phyloP scores from a whole-genome alignment of 1,140 invertebrate genomes.

The Rhagoletis zephyria region DNA sequence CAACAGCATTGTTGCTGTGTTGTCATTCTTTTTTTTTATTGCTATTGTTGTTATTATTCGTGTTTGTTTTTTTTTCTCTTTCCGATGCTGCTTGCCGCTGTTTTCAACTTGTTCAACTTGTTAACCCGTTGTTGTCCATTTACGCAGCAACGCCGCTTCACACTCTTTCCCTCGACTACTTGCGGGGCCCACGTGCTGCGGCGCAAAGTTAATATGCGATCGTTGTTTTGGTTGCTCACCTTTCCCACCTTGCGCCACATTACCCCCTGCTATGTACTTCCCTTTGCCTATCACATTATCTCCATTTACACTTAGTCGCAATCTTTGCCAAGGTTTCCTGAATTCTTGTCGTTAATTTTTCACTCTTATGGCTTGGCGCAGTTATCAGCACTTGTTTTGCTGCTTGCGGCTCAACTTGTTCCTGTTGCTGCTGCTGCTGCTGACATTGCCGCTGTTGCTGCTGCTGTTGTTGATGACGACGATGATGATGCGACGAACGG shows the following conservation, averaged over 20 bases:
- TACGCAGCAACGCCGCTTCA: not conserved
- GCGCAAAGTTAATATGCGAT: not conserved
- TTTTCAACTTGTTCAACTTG: slow-evolving; percentile 48
- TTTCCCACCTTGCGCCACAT: not conserved
- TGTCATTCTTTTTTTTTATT: too few species aligned
- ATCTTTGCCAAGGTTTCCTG: not conserved
- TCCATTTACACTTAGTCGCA: not conserved
- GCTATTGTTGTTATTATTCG: not conserved
- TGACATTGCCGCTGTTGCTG: too few species aligned
- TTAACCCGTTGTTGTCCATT: slow-evolving; percentile 47
- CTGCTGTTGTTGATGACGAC: not conserved
- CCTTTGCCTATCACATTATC: not conserved
- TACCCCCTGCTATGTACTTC: not conserved
- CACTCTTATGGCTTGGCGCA: not conserved
- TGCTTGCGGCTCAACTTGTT: slow-evolving; percentile 38
- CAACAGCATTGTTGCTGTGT: not conserved
- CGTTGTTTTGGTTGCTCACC: not conserved
- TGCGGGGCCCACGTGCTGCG: not conserved
- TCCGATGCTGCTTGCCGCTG: not conserved
- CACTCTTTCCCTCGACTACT: not conserved
- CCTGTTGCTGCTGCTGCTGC: not conserved
- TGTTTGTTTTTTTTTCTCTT: not conserved
- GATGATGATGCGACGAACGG: not conserved
- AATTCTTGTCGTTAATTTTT: slow-evolving; percentile 17
- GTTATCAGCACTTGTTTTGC: slow-evolving; percentile 18